These are phyloP conservation scores for Pangasius mekongensis DNA, from an alignment of 2,797 vertebrate species.

Conservation along the genomic window DNA sequence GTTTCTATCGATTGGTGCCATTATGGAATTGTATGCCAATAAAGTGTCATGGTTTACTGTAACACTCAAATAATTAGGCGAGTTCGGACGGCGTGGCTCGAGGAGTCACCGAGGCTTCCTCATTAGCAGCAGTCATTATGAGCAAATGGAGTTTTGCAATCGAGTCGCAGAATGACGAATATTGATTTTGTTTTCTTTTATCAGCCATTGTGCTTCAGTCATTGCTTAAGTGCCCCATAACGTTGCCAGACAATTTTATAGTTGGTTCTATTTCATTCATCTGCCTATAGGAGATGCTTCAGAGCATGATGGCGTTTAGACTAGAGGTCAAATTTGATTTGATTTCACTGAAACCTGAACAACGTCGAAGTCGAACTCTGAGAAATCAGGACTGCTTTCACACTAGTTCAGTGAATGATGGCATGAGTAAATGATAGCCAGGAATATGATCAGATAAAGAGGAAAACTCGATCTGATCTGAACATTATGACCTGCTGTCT, in stretches of 20 bases:
- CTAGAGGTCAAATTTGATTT: constrained; percentile 1
- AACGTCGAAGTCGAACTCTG: not conserved
- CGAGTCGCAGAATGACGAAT: constrained; percentile 75
- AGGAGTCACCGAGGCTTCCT: constrained; percentile 66
- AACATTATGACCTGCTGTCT: constrained; percentile 28
- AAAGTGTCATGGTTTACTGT: constrained; percentile 78
- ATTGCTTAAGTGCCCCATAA: constrained; percentile 52
- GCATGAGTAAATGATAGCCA: not conserved
- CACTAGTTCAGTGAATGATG: not conserved
- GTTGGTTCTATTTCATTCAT: constrained; percentile 67
- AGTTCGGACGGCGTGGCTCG: constrained; percentile 63
- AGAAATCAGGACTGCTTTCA: constrained; percentile 12
- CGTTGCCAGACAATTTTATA: constrained; percentile 40
- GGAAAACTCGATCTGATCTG: constrained; percentile 4
- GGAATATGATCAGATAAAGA: constrained; percentile 19
- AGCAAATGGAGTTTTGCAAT: constrained; percentile 78
- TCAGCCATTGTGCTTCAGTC: constrained; percentile 44
- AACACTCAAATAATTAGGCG: constrained; percentile 78
- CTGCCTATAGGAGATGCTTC: constrained; percentile 19
- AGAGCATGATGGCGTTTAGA: constrained; percentile 11
- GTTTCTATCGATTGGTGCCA: constrained; percentile 72
- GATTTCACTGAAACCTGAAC: constrained; percentile 22
- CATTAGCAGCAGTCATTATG: constrained; percentile 79
- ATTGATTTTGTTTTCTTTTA: constrained; percentile 69
- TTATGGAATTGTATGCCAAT: constrained; percentile 78